Evolutionary conservation across 53 echinoderm and acorn worm genomes (phyloP).

Genomic region (Temnopleurus reevesii): DNA sequence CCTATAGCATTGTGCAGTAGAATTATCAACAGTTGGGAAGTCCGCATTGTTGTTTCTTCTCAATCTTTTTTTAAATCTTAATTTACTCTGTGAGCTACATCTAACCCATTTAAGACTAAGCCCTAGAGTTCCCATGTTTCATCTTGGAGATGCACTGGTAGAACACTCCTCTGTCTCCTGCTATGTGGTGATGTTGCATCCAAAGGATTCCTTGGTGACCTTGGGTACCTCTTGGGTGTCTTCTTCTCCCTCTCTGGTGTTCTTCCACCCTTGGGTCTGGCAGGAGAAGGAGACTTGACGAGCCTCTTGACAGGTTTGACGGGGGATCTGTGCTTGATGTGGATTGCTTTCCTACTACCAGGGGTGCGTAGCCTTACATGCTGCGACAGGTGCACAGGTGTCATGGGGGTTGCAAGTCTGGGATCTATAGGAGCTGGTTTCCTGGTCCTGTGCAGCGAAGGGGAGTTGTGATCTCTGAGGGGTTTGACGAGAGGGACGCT

Average conservation of each 20-base stretch:
- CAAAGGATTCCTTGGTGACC: constrained; percentile 85
- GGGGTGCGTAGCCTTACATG: background rate
- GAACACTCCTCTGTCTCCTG: constrained; percentile 56
- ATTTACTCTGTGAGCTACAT: no score
- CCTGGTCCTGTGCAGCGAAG: constrained; percentile 23
- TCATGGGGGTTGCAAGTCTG: constrained; percentile 41
- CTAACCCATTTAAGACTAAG: no score
- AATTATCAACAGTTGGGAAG: no score
- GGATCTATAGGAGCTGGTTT: constrained; percentile 50
- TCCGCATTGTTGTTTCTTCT: no score
- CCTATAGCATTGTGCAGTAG: no score
- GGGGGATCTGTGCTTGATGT: constrained; percentile 38
- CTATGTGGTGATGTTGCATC: background rate
- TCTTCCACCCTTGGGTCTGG: background rate
- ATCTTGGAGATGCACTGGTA: constrained; percentile 64
- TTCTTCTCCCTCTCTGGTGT: constrained; percentile 47
- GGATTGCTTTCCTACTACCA: background rate
- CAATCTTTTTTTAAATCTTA: no score
- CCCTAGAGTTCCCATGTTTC: constrained; percentile 48
- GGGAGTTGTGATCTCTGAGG: constrained; percentile 52
- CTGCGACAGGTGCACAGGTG: constrained; percentile 15
- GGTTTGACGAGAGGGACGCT: constrained; percentile 28
- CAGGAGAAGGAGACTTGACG: constrained; percentile 37
- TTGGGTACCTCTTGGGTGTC: constrained; percentile 72
- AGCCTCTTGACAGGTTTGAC: constrained; percentile 50